Percentiles rank a stretch among this genome's conserved stretches.
Evolutionary conservation across 1,140 invertebrate species (phyloP).

Genomic region (Drosophila pseudoobscura): DNA sequence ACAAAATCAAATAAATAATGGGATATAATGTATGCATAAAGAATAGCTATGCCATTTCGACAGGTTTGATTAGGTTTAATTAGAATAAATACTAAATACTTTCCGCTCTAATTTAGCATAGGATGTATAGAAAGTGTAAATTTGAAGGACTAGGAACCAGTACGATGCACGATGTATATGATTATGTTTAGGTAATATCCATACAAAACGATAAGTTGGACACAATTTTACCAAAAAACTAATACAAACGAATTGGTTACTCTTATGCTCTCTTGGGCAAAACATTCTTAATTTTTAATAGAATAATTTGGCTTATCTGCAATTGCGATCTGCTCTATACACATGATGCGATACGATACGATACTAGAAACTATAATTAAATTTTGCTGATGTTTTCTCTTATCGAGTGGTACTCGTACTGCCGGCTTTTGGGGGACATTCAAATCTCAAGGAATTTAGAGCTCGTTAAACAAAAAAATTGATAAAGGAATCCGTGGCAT

Average conservation of each 20-base stretch:
- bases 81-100: slow-evolving; percentile 79
- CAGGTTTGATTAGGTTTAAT: slow-evolving; percentile 51
- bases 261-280: slow-evolving; percentile 19
- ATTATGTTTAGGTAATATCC: slow-evolving; percentile 38
- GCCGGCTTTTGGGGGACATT: slow-evolving; percentile 26
- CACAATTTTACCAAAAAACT: slow-evolving; percentile 11
- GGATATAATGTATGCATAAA: slow-evolving; percentile 44
- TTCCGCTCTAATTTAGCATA: slow-evolving; percentile 66
- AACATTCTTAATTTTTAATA: slow-evolving; percentile 42
- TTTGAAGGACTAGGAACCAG: slow-evolving; percentile 75
- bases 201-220: slow-evolving; percentile 30
- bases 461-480: slow-evolving; percentile 22
- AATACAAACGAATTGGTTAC: slow-evolving; percentile 30
- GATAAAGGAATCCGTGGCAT: slow-evolving; percentile 14
- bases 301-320: slow-evolving; percentile 56
- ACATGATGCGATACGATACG: slow-evolving; percentile 14
- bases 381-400: slow-evolving; percentile 11
- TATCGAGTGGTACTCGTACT: slow-evolving; percentile 11
- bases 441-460: slow-evolving; percentile 30
- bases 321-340: slow-evolving; percentile 32
- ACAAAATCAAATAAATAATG: slow-evolving; percentile 48
- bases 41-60: slow-evolving; percentile 60
- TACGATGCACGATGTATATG: slow-evolving; percentile 72
- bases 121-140: slow-evolving; percentile 60
- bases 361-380: slow-evolving; percentile 18